Conservation (phyloP, 2,797 vertebrate species). For the Macropodus opercularis region DNA sequence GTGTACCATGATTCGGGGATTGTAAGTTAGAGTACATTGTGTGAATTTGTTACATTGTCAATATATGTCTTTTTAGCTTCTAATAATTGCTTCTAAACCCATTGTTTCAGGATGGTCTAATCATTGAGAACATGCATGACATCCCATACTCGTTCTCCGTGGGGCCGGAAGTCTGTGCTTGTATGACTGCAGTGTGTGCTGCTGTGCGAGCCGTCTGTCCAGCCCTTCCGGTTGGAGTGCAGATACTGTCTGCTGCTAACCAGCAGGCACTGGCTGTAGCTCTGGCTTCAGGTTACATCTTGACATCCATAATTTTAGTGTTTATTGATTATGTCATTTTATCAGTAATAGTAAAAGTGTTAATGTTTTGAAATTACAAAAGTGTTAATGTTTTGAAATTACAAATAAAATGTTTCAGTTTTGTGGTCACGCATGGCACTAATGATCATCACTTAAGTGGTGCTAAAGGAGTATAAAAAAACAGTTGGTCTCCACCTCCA, state of each 20-base stretch:
- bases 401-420: too few relatives aligned
- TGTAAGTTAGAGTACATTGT: slow-evolving; percentile 72
- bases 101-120: slow-evolving; percentile 83
- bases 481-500: too few relatives aligned
- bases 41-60: neutral
- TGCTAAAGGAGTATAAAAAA: too few relatives aligned
- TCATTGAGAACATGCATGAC: slow-evolving; percentile 93
- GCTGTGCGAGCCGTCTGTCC: slow-evolving; percentile 81
- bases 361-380: neutral
- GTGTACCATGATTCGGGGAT: slow-evolving; percentile 83
- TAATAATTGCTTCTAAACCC: neutral
- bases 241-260: slow-evolving; percentile 88
- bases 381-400: too few relatives aligned
- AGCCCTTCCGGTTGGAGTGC: slow-evolving; percentile 80
- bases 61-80: accelerated
- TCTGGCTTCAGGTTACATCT: slow-evolving; percentile 84
- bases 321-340: neutral
- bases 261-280: slow-evolving; percentile 84
- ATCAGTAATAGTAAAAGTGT: neutral
- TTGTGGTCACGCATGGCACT: too few relatives aligned
- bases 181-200: slow-evolving; percentile 81
- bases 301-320: neutral
- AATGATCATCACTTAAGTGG: too few relatives aligned
- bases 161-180: slow-evolving; percentile 86
- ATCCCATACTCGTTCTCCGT: slow-evolving; percentile 81